Base-by-base conservation (phyloP, 2,797 vertebrate genomes). In the Crenuchus spilurus region DNA sequence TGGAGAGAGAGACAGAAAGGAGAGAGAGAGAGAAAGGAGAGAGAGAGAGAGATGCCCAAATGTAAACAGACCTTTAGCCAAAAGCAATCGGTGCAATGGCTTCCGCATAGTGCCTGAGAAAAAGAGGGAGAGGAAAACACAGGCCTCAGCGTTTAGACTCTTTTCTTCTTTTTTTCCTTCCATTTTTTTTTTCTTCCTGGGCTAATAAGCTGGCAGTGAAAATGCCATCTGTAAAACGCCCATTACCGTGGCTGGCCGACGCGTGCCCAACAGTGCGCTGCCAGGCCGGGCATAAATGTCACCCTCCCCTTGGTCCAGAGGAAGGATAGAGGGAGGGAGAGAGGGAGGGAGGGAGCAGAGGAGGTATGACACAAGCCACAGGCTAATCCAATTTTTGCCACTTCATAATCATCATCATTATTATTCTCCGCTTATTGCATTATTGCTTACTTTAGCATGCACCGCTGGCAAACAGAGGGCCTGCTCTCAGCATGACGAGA, bases 171-270 rank as follows among this genome's bases (percentile, higher is more conserved):
- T 30, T 41, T 46, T 52, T 10, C 48, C n/a, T 30, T 16, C 26
- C 83, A 83, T 83, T 85, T 82, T 84, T 57, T 62, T 80, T 71
- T 35, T 31, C 49, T 13, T 31, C 39, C 28, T 60, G 46, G 35
- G 52, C 18, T 10, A 54, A 54, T 70, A 41, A 74, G 41, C 24
- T 18, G 44, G 41, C n/a, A 65, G 52, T 11, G 26, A 64, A 60
- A 74, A 65, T 58, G 35, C 26, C 65, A 69, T 51, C 65, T 78
- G 41, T 74, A 60, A 78, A 69, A 74, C 62, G 49, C 13, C 49
- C 57, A 74, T 70, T 74, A 64, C 48, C 26, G 48, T 11, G 44
- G 22, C 64, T 63, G 39, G 44, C 51, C 48, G 52, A 35, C 22
- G 24, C 58, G 30, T 73, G 70, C 64, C 76, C 31, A 1, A 39